Conservation (phyloP, 2,888 invertebrate species). For the Exocentrus adspersus region DNA sequence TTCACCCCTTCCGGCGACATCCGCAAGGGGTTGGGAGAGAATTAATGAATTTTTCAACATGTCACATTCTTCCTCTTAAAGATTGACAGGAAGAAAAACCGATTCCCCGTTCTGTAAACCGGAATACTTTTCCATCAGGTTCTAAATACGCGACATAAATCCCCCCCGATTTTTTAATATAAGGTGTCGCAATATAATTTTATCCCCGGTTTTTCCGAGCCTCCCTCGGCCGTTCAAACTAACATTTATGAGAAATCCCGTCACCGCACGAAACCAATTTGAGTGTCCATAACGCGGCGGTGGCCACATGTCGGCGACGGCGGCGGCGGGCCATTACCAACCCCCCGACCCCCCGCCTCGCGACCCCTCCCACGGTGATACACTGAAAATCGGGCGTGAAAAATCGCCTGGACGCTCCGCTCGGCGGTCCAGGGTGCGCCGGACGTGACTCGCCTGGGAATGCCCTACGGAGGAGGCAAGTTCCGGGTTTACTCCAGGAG, state of each 20-base stretch:
- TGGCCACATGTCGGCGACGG: slow-evolving; percentile 60
- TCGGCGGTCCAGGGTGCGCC: slow-evolving; percentile 60
- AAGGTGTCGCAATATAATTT: neutral
- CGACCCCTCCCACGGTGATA: slow-evolving; percentile 60
- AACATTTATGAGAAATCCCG: slow-evolving; percentile 27
- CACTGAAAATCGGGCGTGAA: slow-evolving; percentile 64
- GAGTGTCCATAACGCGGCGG: slow-evolving; percentile 52
- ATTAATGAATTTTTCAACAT: too few relatives aligned
- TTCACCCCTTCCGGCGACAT: slow-evolving; percentile 34
- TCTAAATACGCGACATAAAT: neutral
- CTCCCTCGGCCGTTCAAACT: neutral
- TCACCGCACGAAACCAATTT: slow-evolving; percentile 38
- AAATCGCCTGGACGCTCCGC: slow-evolving; percentile 64
- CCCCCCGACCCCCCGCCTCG: slow-evolving; percentile 46
- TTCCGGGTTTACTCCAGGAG: neutral
- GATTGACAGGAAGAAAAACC: too few relatives aligned
- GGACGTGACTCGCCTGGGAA: slow-evolving; percentile 59
- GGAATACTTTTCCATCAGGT: too few relatives aligned
- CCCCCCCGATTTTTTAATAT: neutral
- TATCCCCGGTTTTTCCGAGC: neutral
- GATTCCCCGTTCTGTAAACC: too few relatives aligned
- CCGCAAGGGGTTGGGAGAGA: too few relatives aligned
- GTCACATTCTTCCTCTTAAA: too few relatives aligned
- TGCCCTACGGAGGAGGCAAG: slow-evolving; percentile 15
- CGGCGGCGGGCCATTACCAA: slow-evolving; percentile 60